phyloP scores from a whole-genome alignment of 2,797 vertebrate genomes.

The Nyctibius grandis region DNA sequence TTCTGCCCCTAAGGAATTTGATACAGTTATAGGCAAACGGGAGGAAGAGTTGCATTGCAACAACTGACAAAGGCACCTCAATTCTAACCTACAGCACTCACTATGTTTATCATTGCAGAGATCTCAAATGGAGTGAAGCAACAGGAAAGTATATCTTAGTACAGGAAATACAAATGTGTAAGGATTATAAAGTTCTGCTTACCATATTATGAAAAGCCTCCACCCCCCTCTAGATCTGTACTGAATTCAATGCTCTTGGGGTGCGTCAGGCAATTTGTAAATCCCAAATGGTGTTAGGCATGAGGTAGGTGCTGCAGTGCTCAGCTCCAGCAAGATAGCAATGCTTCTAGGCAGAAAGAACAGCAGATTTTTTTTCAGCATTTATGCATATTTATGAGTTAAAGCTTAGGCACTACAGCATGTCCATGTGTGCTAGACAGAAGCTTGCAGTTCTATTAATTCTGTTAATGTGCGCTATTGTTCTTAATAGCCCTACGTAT shows the following conservation, averaged over 20 bases:
- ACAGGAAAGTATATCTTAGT: not conserved
- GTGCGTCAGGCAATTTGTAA: constrained; percentile 8
- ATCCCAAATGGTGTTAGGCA: not conserved
- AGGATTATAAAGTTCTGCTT: not conserved
- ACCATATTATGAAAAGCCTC: not conserved
- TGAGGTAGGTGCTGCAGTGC: not conserved
- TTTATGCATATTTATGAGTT: constrained; percentile 6
- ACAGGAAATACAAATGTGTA: not conserved
- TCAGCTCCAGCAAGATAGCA: not conserved
- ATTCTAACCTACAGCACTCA: not conserved
- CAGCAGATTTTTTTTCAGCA: not conserved
- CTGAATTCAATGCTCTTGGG: not conserved
- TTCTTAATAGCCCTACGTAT: not conserved
- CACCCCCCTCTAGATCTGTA: not conserved
- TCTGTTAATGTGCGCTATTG: not conserved
- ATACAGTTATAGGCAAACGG: not conserved
- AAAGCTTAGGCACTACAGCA: not conserved
- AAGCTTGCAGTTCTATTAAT: not conserved
- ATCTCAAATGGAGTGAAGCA: not conserved
- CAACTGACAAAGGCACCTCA: not conserved
- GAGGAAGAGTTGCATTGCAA: not conserved
- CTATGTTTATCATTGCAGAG: not conserved
- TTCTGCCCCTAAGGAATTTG: not conserved
- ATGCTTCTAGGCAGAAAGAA: not conserved
- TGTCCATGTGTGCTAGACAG: not conserved